A percentile compares a stretch with the other conserved stretches of the same genome.
Evolutionary conservation across 2,113 vertebrate genomes (phyloP).

Genomic region (Nibea albiflora): DNA sequence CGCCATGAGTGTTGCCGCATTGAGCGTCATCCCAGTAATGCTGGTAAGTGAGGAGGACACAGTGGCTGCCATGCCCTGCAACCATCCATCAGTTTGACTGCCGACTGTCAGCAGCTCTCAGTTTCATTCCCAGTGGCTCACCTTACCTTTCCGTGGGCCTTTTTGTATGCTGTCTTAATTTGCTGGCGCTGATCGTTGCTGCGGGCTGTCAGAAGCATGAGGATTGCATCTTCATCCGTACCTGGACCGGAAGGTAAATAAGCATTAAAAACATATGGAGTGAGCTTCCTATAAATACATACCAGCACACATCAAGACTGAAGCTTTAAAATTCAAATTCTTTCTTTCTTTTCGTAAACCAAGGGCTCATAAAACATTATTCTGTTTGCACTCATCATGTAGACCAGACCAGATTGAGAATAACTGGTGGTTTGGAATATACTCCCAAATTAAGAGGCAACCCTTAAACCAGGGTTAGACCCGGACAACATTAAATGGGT

Average conservation of each 20-base stretch:
- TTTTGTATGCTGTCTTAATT: conserved; percentile 90
- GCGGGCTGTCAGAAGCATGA: conserved; percentile 89
- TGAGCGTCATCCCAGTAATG: not conserved
- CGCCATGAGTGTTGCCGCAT: not conserved
- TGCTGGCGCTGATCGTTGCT: conserved; percentile 93
- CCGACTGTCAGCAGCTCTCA: conserved; percentile 8
- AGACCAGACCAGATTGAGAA: not conserved
- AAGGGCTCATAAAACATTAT: not conserved
- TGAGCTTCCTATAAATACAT: not conserved
- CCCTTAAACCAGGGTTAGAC: conserved; percentile 3
- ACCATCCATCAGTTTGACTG: conserved; percentile 27
- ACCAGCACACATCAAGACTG: not conserved
- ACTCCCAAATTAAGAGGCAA: not conserved
- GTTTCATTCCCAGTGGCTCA: conserved; percentile 4
- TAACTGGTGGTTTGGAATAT: not conserved
- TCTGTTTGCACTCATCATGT: not conserved
- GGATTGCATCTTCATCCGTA: conserved; percentile 91
- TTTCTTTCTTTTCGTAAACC: not conserved
- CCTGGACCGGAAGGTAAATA: conserved; percentile 80
- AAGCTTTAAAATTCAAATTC: not conserved
- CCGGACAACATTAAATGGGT: conserved; percentile 35
- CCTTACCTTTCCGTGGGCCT: conserved; percentile 91
- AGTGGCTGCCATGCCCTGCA: not conserved
- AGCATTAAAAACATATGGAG: not conserved
- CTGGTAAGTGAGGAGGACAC: not conserved